phyloP scores from a whole-genome alignment of 64 coral and sea anemone genomes.

The Platygyra sinensis region DNA sequence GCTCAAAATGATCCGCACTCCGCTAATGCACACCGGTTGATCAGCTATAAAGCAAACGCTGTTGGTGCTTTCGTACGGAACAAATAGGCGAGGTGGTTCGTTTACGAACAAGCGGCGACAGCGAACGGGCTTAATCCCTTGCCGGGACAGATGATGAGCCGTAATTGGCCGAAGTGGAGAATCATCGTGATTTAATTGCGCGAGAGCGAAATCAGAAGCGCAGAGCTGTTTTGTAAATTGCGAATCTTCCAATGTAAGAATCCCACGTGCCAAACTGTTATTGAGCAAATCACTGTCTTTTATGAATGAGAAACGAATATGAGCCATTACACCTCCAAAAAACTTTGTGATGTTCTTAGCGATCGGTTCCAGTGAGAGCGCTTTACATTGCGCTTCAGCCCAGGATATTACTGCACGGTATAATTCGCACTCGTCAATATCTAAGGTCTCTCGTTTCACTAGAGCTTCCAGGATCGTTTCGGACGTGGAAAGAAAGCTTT shows the following conservation, averaged over 20 bases:
- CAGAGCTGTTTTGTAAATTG: not conserved
- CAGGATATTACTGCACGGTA: not conserved
- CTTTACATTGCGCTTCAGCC: not conserved
- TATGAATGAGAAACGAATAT: slow-evolving; percentile 3
- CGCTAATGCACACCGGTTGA: slow-evolving; percentile 4
- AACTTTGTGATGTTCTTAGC: not conserved
- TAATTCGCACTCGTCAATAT: slow-evolving; percentile 29
- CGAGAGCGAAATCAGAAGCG: not conserved
- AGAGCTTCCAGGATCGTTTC: not conserved
- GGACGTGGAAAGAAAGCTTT: not conserved
- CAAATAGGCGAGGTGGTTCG: slow-evolving; percentile 9
- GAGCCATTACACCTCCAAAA: not conserved
- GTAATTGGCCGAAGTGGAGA: not conserved
- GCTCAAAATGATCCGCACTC: slow-evolving; percentile 37
- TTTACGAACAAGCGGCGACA: slow-evolving; percentile 26
- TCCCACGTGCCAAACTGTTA: not conserved
- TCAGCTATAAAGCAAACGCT: slow-evolving; percentile 21
- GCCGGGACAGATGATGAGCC: not conserved
- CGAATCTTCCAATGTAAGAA: not conserved
- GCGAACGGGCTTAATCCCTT: slow-evolving; percentile 8
- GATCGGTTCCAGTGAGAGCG: not conserved
- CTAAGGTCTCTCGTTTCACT: slow-evolving; percentile 9
- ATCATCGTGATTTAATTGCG: not conserved
- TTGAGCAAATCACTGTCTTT: not conserved
- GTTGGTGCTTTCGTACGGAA: slow-evolving; percentile 10